Conservation (phyloP, 2,888 invertebrate species). For the Eristalis intricaria region DNA sequence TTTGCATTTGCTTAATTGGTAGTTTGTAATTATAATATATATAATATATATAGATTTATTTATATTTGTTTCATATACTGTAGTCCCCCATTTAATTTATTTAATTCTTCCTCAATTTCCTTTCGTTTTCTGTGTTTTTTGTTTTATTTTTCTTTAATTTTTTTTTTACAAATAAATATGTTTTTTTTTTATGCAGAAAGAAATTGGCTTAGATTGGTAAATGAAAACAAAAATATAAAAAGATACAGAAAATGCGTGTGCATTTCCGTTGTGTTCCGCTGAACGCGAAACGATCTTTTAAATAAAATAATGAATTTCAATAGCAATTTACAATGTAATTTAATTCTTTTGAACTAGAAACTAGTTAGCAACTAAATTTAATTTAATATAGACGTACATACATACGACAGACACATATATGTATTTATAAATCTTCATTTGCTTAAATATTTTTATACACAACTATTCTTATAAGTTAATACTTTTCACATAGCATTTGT, state of each 20-base stretch:
- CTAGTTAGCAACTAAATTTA: constrained; percentile 55
- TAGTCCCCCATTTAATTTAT: constrained; percentile 70
- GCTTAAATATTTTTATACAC: constrained; percentile 63
- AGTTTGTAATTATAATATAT: constrained; percentile 69
- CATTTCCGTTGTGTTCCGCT: background rate
- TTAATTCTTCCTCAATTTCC: constrained; percentile 63
- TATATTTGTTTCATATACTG: constrained; percentile 72
- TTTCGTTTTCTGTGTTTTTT: constrained; percentile 22
- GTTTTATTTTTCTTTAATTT: background rate
- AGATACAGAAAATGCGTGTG: constrained; percentile 23
- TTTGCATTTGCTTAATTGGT: constrained; percentile 67
- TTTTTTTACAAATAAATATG: constrained; percentile 65
- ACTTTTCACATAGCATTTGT: constrained; percentile 70
- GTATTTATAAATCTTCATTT: constrained; percentile 54
- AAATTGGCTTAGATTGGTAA: constrained; percentile 45
- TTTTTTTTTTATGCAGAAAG: constrained; percentile 26
- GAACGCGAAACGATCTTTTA: background rate
- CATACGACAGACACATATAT: background rate
- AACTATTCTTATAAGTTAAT: constrained; percentile 67
- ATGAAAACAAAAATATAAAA: constrained; percentile 19
- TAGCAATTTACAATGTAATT: constrained; percentile 59
- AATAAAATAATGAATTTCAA: constrained; percentile 47
- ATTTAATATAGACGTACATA: constrained; percentile 39
- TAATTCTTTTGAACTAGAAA: constrained; percentile 36
- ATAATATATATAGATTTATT: constrained; percentile 69